A percentile compares a stretch with the other conserved stretches of the same genome.
These are phyloP conservation scores for Rhagonycha lutea DNA, from an alignment of 2,888 invertebrate species.

Conservation along the genomic window DNA sequence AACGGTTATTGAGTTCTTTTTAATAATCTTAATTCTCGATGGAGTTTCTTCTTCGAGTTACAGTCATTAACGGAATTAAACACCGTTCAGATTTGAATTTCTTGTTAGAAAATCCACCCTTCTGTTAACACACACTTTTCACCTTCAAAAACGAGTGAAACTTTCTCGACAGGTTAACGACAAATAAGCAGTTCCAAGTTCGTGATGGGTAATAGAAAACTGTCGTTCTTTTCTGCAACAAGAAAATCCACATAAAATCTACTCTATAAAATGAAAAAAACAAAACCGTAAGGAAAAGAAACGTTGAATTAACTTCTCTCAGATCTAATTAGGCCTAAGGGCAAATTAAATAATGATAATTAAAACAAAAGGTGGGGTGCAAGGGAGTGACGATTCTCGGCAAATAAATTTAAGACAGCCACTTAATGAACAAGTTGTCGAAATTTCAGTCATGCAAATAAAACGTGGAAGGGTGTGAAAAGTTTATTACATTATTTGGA, in stretches of 20 bases:
- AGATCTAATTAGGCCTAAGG: not conserved
- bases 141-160: not conserved
- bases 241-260: slow-evolving; percentile 2
- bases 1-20: slow-evolving; percentile 1
- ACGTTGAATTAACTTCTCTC: not conserved
- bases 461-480: slow-evolving; percentile 9
- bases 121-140: not conserved
- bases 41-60: not conserved
- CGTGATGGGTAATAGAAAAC: not conserved
- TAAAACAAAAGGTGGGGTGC: slow-evolving; percentile 6
- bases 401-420: slow-evolving; percentile 18
- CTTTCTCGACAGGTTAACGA: not conserved
- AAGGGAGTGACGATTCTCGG: slow-evolving; percentile 11
- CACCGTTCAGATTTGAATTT: not conserved
- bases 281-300: not conserved
- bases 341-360: not conserved
- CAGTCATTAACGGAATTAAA: not conserved
- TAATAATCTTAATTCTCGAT: not conserved
- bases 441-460: slow-evolving; percentile 14
- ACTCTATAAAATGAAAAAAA: not conserved
- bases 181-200: not conserved
- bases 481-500: slow-evolving; percentile 12
- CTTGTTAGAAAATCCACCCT: not conserved
- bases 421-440: slow-evolving; percentile 16
- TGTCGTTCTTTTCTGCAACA: not conserved